Evolutionary conservation across 2,113 vertebrate genomes (phyloP), one percentile per base, ranked within the genome.

Genomic region (Nycticryphes semicollaris): DNA sequence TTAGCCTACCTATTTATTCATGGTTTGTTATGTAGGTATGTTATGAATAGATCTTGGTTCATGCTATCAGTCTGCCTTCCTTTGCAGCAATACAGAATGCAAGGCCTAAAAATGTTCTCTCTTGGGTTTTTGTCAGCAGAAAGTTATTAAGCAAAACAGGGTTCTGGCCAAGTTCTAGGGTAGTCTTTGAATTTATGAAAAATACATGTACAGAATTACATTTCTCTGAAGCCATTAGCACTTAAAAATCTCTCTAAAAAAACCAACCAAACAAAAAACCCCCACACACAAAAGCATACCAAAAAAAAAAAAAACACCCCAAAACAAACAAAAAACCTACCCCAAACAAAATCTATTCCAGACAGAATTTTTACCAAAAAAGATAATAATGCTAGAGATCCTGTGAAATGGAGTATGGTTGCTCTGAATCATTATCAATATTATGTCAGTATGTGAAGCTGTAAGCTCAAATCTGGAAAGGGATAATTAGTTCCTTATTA

Each of bases 381-480:
- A 53, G 33, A 57, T 69, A 51, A 74, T 67, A 81, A 41, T 33
- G 15, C 4, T 87, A 47, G 41, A 87, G n/a, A 84, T 15, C 7
- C 5, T 3, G 23, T 70, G 79, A 92, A 92, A 80, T n/a, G 13
- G 35, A 83, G 19, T 77, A 62, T 27, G 53, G 19, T 88, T 94
- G 41, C 21, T 92, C 45, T 73, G 75, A 77, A 56, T 80, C 16
- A 5, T 92, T 48, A 45, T 87, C 63, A 83, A 69, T 94, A 62
- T 90, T 94, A 45, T 90, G 63, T 53, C 35, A 83, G 54, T 45
- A 72, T 41, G 8, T 77, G 72, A 95, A 94, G 47, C 39, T 92
- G 41, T 66, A 83, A 95, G 27, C 54, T 96, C 41, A 93, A 75
- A 87, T 89, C 37, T 89, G 60, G 64, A 73, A 94, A 84, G 30